Conservation (phyloP, 1,140 invertebrate genomes). For the Philopotamus ludificatus region DNA sequence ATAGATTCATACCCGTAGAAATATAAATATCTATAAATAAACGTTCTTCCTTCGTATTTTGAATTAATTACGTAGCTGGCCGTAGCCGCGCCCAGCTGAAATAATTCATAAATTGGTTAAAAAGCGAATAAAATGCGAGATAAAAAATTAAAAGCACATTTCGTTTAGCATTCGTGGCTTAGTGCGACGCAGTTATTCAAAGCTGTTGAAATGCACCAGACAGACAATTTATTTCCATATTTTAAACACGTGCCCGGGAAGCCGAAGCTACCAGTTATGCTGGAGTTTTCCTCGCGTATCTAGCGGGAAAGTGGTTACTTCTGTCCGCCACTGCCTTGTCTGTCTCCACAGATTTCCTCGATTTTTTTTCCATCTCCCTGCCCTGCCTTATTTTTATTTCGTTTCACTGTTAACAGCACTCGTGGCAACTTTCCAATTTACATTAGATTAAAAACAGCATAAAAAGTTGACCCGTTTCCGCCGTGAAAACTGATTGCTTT, state of each 20-base stretch:
- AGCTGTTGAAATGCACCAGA: slow-evolving; percentile 13
- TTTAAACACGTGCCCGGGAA: neutral
- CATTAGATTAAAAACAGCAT: slow-evolving; percentile 10
- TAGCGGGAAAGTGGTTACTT: neutral
- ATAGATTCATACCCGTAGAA: no score
- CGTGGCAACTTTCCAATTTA: slow-evolving; percentile 16
- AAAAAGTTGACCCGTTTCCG: slow-evolving; percentile 23
- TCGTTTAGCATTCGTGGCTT: neutral
- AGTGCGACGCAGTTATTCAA: slow-evolving; percentile 3
- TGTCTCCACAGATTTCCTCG: neutral
- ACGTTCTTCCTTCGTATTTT: no score
- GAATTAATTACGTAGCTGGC: no score
- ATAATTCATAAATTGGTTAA: no score
- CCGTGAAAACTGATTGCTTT: slow-evolving; percentile 26
- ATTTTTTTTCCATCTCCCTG: neutral
- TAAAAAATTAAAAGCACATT: slow-evolving; percentile 7
- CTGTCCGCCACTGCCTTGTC: slow-evolving; percentile 12
- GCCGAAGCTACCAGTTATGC: neutral
- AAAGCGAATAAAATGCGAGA: no score
- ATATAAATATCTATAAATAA: no score
- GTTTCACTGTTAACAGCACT: neutral
- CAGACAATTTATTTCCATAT: slow-evolving; percentile 26
- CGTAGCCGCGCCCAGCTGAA: no score
- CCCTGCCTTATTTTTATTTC: neutral
- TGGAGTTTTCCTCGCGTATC: slow-evolving; percentile 10